phyloP scores from a whole-genome alignment of 2,888 invertebrate genomes.

The Eupithecia centaureata region DNA sequence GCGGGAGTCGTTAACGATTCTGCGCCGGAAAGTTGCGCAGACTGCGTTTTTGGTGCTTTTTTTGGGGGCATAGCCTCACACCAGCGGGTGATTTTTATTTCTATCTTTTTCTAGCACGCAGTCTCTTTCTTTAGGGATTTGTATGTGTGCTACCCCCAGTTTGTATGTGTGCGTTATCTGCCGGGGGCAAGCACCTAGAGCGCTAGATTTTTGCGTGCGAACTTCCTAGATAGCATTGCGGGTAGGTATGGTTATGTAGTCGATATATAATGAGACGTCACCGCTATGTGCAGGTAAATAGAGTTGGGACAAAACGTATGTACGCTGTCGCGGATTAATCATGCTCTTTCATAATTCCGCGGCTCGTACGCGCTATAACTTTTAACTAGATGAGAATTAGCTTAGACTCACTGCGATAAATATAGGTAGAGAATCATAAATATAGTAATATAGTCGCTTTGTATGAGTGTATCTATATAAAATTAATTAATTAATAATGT shows the following conservation, averaged over 20 bases:
- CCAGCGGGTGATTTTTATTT: slow-evolving; percentile 81
- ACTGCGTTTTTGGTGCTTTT: slow-evolving; percentile 85
- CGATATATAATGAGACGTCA: slow-evolving; percentile 80
- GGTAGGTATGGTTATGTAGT: slow-evolving; percentile 50
- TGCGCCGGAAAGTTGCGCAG: slow-evolving; percentile 85
- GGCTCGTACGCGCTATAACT: slow-evolving; percentile 31
- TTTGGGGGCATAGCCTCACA: slow-evolving; percentile 83
- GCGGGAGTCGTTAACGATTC: slow-evolving; percentile 84
- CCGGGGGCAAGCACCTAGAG: slow-evolving; percentile 75
- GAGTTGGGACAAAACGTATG: slow-evolving; percentile 72
- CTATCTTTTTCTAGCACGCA: slow-evolving; percentile 80
- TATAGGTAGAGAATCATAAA: too few species aligned
- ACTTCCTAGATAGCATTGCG: slow-evolving; percentile 77
- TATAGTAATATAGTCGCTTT: neutral
- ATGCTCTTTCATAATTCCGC: slow-evolving; percentile 69
- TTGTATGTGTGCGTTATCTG: slow-evolving; percentile 53
- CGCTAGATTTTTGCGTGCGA: slow-evolving; percentile 81
- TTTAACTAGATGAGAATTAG: slow-evolving; percentile 10
- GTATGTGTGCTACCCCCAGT: slow-evolving; percentile 52
- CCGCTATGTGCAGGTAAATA: slow-evolving; percentile 74
- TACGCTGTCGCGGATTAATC: slow-evolving; percentile 77
- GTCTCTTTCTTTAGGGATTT: slow-evolving; percentile 65
- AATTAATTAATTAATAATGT: too few species aligned
- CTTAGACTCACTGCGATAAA: neutral
- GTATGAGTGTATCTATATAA: too few species aligned